Evolutionary conservation across 1,140 invertebrate genomes (phyloP).

Genomic region (Nasonia longicornis): DNA sequence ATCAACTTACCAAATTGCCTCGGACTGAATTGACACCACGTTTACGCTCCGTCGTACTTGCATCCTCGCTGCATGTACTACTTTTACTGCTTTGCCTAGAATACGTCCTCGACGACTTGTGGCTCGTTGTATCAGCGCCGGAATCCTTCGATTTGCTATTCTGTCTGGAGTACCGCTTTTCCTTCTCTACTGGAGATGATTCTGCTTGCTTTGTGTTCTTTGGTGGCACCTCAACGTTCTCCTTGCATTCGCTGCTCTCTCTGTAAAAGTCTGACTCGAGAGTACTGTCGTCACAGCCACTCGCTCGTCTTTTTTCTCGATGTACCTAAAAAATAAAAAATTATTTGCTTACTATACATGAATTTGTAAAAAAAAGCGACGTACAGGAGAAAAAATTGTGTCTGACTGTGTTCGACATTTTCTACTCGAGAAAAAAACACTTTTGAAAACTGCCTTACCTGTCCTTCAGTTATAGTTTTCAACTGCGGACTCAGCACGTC

Average conservation of each 20-base stretch:
- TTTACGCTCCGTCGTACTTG: not conserved
- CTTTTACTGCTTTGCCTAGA: constrained; percentile 45
- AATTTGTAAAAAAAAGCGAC: not conserved
- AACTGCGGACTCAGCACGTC: constrained; percentile 67
- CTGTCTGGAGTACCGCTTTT: constrained; percentile 51
- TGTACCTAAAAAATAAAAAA: constrained; percentile 46
- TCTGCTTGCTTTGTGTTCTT: constrained; percentile 34
- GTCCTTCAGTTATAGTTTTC: constrained; percentile 69
- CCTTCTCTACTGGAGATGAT: constrained; percentile 9
- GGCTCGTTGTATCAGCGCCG: not conserved
- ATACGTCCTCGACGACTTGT: constrained; percentile 28
- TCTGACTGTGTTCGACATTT: too few species aligned
- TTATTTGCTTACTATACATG: not conserved
- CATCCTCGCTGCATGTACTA: constrained; percentile 37
- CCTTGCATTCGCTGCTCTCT: constrained; percentile 44
- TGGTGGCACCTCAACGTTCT: constrained; percentile 16
- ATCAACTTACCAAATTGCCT: constrained; percentile 21
- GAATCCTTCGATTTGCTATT: constrained; percentile 49
- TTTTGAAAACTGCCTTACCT: constrained; percentile 48
- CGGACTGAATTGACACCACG: constrained; percentile 16
- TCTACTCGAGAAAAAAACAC: too few species aligned
- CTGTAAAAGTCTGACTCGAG: constrained; percentile 59
- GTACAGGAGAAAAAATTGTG: too few species aligned
- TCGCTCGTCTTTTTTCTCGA: constrained; percentile 60
- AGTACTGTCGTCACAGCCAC: constrained; percentile 64